Evolutionary conservation across 53 echinoderm and acorn worm species (phyloP).

Genomic region (Mesocentrotus franciscanus): DNA sequence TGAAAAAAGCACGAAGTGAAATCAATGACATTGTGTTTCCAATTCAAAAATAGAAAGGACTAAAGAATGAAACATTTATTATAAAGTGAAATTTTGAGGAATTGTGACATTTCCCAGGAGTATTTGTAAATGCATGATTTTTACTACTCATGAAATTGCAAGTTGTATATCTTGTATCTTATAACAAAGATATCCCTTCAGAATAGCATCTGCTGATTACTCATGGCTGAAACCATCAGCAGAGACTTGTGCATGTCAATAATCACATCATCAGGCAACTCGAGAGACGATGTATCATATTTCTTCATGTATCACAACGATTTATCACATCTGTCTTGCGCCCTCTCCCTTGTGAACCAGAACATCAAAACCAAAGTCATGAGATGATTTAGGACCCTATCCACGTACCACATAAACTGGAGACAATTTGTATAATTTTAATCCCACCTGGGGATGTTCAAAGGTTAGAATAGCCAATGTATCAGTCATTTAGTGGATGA

Average conservation of each 20-base stretch:
- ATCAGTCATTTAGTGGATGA: not conserved
- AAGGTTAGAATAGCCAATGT: constrained; percentile 8
- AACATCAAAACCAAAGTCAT: not conserved
- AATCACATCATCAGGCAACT: not conserved
- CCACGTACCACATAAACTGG: not conserved
- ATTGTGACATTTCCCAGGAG: no score
- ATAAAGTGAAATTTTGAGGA: no score
- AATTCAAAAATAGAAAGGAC: no score
- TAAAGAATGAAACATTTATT: no score
- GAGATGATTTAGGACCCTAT: not conserved
- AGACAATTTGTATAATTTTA: constrained; percentile 4
- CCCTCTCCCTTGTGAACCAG: not conserved
- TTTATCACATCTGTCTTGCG: not conserved
- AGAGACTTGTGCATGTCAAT: not conserved
- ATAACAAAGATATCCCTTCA: not conserved
- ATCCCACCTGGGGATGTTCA: not conserved
- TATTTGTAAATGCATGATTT: not conserved
- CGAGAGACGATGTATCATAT: not conserved
- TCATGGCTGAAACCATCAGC: not conserved
- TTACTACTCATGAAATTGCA: not conserved
- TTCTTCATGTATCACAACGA: not conserved
- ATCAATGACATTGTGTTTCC: no score
- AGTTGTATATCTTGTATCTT: not conserved
- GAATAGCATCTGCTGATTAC: not conserved
- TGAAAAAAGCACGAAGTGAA: no score